These are phyloP conservation scores for Epinephelus moara DNA, from an alignment of 2,113 vertebrate genomes.

Conservation along the genomic window DNA sequence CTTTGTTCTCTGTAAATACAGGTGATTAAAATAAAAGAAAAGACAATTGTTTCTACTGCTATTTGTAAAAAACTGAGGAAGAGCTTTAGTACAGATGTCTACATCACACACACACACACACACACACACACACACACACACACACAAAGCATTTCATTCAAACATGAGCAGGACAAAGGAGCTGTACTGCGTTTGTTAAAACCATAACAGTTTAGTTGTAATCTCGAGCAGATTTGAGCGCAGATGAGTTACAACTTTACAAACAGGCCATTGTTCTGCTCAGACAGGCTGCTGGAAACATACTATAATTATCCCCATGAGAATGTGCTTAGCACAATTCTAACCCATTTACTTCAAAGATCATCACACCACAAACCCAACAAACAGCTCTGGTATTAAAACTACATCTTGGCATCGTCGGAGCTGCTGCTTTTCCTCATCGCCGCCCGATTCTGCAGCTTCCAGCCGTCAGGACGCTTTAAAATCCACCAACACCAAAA, in stretches of 20 bases:
- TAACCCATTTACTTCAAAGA: constrained; percentile 69
- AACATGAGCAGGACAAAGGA: constrained; percentile 22
- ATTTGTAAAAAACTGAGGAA: neutral
- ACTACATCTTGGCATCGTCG: constrained; percentile 43
- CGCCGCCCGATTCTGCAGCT: constrained; percentile 33
- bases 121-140: neutral
- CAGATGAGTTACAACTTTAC: constrained; percentile 65
- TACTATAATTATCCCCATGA: constrained; percentile 64
- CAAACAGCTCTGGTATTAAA: constrained; percentile 56
- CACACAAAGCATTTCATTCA: constrained; percentile 30
- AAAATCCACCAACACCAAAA: constrained; percentile 43
- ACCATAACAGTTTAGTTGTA: constrained; percentile 42
- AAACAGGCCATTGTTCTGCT: constrained; percentile 65
- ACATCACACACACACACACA: constrained; percentile 18
- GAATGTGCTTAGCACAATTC: constrained; percentile 50
- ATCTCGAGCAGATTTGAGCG: constrained; percentile 53
- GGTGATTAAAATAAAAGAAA: constrained; percentile 1
- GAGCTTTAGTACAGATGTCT: neutral
- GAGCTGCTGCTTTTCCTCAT: constrained; percentile 33
- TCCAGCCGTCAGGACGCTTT: constrained; percentile 48
- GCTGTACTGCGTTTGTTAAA: constrained; percentile 35
- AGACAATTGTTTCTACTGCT: neutral
- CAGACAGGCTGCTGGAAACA: constrained; percentile 61
- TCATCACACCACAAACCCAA: constrained; percentile 54
- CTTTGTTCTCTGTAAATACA: neutral